Percentiles rank a stretch among this genome's conserved stretches.
These are phyloP conservation scores for Oscheius onirici DNA, from an alignment of 2,888 invertebrate species.

Conservation along the genomic window DNA sequence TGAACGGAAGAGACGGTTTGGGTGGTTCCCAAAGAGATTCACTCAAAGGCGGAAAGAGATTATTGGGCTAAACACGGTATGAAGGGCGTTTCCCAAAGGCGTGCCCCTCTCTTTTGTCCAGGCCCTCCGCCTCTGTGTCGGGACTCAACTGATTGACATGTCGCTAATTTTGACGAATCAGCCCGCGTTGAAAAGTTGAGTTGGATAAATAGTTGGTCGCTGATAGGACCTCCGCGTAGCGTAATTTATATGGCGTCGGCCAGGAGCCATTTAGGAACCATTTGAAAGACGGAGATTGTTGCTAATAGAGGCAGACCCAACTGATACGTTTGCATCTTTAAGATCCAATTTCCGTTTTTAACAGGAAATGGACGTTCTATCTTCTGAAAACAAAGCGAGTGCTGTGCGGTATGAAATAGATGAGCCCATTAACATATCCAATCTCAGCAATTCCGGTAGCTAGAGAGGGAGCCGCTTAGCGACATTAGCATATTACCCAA, in stretches of 20 bases:
- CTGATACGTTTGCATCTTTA: background rate
- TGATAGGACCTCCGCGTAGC: conserved; percentile 28
- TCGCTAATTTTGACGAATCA: conserved; percentile 26
- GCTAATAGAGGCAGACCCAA: conserved; percentile 8
- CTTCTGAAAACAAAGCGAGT: background rate
- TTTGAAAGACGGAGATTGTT: conserved; percentile 20
- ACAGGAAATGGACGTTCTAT: background rate
- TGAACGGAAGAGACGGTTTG: too few relatives aligned
- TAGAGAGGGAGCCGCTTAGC: too few relatives aligned
- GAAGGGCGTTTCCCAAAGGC: conserved; percentile 1
- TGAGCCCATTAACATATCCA: conserved; percentile 34
- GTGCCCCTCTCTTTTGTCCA: conserved; percentile 6
- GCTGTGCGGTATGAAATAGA: conserved; percentile 3
- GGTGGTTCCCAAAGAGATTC: conserved; percentile 1
- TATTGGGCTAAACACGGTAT: background rate
- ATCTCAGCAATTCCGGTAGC: conserved; percentile 33
- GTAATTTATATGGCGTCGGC: conserved; percentile 26
- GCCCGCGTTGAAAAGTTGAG: background rate
- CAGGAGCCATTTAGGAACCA: conserved; percentile 1
- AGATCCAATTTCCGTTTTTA: background rate
- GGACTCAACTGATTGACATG: conserved; percentile 17
- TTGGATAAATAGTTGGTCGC: background rate
- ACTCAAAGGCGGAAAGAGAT: conserved; percentile 30
- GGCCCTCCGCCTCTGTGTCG: background rate
- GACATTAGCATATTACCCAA: conserved; percentile 34